Base-by-base conservation (phyloP, 2,113 vertebrate species). In the Paraplagusia blochii region DNA sequence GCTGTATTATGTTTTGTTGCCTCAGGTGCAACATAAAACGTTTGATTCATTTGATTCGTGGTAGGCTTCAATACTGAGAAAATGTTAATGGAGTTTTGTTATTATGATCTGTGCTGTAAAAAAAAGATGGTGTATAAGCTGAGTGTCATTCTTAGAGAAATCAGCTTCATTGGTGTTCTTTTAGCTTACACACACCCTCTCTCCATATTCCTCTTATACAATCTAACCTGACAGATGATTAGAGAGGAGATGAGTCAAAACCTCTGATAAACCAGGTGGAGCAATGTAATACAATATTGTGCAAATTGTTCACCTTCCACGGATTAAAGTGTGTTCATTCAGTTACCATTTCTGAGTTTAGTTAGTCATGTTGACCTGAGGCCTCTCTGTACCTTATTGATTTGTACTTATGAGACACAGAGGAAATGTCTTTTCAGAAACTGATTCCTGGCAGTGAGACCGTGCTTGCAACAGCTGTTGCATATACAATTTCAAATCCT, bases 261-360 rank as follows among this genome's bases (percentile, higher is more conserved):
- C 14, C 22, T 53, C 53, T 62, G 15, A 60, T 52, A 63, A 58
- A 50, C 17, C 48, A 18, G 38, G n/a, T 17, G 49, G 33, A 52
- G 38, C 19, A 44, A 12, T 3, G 9, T 1, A 42, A 44, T 10
- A 8, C 1, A 42, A 44, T 10, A 8, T 29, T 29, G 22, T 29
- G 22, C 22, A 29, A 29, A 29, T 4, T 29, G 22, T 29, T 29
- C 22, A 29, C 22, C 22, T 29, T 29, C 22, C 22, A 29, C 2
- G 22, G 22, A 29, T 29, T 29, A 29, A 29, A 29, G 22, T 29
- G 22, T 29, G n/a, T n/a, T n/a, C n/a, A n/a, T 29, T 29, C 22
- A 4, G 22, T 29, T 29, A 29, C 6, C 22, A 29, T 29, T 29
- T 29, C 2, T 4, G 6, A 29, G 22, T 29, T 29, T 29, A 6